Evolutionary conservation across 2,113 vertebrate species (phyloP).

Genomic region (Eudyptes chrysolophus): DNA sequence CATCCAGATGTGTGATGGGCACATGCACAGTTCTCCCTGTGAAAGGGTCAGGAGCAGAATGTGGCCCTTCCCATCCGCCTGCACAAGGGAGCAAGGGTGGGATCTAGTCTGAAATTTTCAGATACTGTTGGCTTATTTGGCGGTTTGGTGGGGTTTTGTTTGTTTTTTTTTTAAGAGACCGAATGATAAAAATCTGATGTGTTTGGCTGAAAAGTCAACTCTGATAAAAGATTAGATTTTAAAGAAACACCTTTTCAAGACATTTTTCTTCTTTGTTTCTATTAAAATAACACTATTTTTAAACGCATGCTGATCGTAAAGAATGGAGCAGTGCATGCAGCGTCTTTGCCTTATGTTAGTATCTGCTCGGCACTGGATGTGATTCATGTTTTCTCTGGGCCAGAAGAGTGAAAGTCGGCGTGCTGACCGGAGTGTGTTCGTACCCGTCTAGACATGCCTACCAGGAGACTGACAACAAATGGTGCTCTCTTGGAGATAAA

Average conservation of each 20-base stretch:
- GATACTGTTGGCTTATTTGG: neutral
- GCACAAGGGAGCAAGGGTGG: neutral
- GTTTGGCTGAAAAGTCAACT: neutral
- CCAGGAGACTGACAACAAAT: neutral
- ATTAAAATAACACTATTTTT: neutral
- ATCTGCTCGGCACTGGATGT: neutral
- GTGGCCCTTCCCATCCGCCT: neutral
- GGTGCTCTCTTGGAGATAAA: neutral
- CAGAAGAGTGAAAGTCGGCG: fast-evolving
- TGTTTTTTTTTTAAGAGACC: neutral
- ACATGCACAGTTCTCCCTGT: neutral
- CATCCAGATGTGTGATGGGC: fast-evolving
- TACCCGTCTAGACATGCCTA: fast-evolving
- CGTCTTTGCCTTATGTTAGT: neutral
- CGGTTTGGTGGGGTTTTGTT: neutral
- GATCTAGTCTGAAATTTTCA: neutral
- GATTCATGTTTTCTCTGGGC: neutral
- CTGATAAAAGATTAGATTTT: neutral
- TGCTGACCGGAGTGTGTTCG: fast-evolving
- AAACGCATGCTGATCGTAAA: fast-evolving
- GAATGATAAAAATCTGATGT: neutral
- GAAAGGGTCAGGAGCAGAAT: neutral
- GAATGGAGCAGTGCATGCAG: neutral
- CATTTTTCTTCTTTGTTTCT: neutral
- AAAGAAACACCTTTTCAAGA: neutral